A percentile compares a stretch with the other conserved stretches of the same genome.
These are phyloP conservation scores for Danaus chrysippus DNA, from an alignment of 2,888 invertebrate species.

Conservation along the genomic window DNA sequence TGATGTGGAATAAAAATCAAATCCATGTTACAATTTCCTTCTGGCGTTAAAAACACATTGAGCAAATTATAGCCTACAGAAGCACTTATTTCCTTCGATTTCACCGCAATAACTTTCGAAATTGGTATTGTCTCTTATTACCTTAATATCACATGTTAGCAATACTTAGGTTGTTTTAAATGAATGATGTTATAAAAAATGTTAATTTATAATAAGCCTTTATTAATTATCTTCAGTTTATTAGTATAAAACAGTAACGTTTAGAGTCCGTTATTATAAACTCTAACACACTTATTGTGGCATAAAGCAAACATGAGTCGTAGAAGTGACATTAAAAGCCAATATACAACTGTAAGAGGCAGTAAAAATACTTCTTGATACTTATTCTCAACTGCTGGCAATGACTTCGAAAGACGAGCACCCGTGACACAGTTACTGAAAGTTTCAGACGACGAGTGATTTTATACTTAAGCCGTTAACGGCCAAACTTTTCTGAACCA, in stretches of 20 bases:
- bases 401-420: conserved; percentile 57
- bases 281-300: no score
- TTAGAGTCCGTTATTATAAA: no score
- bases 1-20: no score
- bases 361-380: conserved; percentile 38
- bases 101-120: conserved; percentile 4
- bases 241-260: no score
- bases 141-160: neutral
- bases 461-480: conserved; percentile 56
- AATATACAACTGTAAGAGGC: conserved; percentile 61
- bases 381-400: conserved; percentile 58
- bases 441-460: conserved; percentile 73
- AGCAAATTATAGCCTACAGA: neutral
- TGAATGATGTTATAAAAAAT: no score
- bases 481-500: conserved; percentile 44
- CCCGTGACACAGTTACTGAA: conserved; percentile 69
- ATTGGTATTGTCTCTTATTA: neutral
- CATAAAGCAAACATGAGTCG: conserved; percentile 13
- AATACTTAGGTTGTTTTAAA: neutral
- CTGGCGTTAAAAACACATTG: neutral
- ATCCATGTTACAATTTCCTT: no score
- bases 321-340: conserved; percentile 60
- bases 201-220: no score
- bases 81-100: neutral
- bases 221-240: no score